Evolutionary conservation across 2,113 vertebrate species (phyloP).

Genomic region (Takifugu flavidus): DNA sequence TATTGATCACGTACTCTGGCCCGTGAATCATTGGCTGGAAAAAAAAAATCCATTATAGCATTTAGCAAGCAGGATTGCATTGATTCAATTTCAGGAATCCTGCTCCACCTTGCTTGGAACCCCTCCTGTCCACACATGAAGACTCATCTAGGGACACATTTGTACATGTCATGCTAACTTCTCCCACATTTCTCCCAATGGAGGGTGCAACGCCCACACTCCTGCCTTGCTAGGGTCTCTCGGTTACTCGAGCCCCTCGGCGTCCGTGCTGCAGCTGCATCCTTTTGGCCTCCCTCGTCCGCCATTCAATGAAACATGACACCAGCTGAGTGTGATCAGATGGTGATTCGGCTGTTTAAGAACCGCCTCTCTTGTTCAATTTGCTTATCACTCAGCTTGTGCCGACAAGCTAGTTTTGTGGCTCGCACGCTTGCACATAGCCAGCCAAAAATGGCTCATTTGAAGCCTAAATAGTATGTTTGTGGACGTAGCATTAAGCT

Average conservation of each 20-base stretch:
- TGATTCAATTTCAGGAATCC: conserved; percentile 66
- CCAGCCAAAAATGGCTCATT: not conserved
- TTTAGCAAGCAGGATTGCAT: conserved; percentile 73
- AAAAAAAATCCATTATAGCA: conserved; percentile 74
- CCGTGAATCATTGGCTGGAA: conserved; percentile 44
- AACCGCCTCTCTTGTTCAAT: not conserved
- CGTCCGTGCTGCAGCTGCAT: not conserved
- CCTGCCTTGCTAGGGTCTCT: not conserved
- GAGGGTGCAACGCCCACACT: not conserved
- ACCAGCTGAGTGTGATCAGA: not conserved
- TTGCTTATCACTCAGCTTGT: not conserved
- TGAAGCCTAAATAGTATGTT: not conserved
- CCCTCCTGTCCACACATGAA: conserved; percentile 3
- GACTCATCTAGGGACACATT: no score
- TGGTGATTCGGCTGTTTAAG: not conserved
- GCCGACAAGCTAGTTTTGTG: not conserved
- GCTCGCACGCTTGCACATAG: not conserved
- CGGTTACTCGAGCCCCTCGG: not conserved
- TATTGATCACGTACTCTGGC: conserved; percentile 73
- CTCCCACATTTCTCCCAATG: no score
- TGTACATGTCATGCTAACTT: no score
- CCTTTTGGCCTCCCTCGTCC: not conserved
- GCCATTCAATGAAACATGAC: not conserved
- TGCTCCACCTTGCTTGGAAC: conserved; percentile 53
- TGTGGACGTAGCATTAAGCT: not conserved